A percentile compares a stretch with the other conserved stretches of the same genome.
Conservation (phyloP, 2,888 invertebrate genomes). For the Phyllotreta cruciferae region DNA sequence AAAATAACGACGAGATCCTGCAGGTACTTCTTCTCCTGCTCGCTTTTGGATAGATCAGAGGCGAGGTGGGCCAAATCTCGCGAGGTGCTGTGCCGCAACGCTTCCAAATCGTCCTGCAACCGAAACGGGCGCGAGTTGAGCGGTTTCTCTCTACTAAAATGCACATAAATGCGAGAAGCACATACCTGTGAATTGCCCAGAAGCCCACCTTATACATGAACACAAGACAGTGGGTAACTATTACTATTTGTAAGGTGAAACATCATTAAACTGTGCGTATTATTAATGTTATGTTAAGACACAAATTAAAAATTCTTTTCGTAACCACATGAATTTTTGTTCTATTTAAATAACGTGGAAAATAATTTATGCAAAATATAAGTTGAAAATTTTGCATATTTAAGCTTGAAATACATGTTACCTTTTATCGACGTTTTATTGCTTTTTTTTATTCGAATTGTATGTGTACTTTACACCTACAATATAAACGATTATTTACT, state of each 20-base stretch:
- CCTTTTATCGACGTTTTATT: too few relatives aligned
- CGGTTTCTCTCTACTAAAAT: background rate
- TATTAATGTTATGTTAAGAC: background rate
- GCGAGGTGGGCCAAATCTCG: constrained; percentile 74
- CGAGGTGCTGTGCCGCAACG: constrained; percentile 75
- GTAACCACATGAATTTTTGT: too few relatives aligned
- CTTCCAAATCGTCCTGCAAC: constrained; percentile 80
- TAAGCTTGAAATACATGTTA: too few relatives aligned
- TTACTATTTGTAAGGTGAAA: constrained; percentile 19
- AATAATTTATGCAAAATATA: too few relatives aligned
- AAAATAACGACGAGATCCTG: constrained; percentile 68
- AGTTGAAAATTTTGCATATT: too few relatives aligned
- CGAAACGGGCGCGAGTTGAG: constrained; percentile 4
- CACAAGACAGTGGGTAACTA: constrained; percentile 32
- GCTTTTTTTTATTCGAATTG: too few relatives aligned
- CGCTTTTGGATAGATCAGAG: constrained; percentile 73
- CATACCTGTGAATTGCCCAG: constrained; percentile 57
- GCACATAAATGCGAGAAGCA: constrained; percentile 51
- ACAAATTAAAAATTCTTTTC: too few relatives aligned
- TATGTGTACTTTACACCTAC: too few relatives aligned
- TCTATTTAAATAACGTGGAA: too few relatives aligned
- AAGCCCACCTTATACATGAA: constrained; percentile 52
- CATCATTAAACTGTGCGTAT: constrained; percentile 19
- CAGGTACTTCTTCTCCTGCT: constrained; percentile 78
- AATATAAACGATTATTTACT: too few relatives aligned